Evolutionary conservation across 2,113 vertebrate species (phyloP).

Genomic region (Muscicapa adusta): DNA sequence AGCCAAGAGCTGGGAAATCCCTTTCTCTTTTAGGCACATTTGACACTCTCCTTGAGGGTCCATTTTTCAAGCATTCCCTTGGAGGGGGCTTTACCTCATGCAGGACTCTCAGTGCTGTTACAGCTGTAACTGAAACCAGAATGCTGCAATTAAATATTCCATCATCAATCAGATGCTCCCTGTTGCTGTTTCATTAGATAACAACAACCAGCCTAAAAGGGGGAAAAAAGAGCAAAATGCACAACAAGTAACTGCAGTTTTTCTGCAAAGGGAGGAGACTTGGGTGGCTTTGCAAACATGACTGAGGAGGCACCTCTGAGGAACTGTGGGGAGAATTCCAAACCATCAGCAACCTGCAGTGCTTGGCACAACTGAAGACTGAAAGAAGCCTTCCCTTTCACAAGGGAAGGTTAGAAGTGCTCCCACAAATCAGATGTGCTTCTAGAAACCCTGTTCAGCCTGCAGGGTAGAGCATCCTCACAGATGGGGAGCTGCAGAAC

Average conservation of each 20-base stretch:
- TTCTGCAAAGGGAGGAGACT: neutral
- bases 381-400: neutral
- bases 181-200: conserved; percentile 2
- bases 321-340: neutral
- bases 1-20: neutral
- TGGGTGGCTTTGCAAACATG: neutral
- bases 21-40: neutral
- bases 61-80: neutral
- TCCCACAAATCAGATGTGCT: neutral
- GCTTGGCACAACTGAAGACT: neutral
- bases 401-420: neutral
- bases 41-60: neutral
- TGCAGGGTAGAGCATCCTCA: neutral
- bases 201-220: neutral
- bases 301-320: neutral
- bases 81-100: neutral
- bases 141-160: conserved; percentile 39
- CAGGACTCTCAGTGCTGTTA: neutral
- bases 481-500: neutral
- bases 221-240: neutral
- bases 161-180: neutral
- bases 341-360: neutral
- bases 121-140: neutral
- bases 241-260: neutral
- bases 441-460: neutral